Evolutionary conservation across 2,113 vertebrate species (phyloP), one percentile per base, ranked within the genome.

Genomic region (Ophiodon elongatus): DNA sequence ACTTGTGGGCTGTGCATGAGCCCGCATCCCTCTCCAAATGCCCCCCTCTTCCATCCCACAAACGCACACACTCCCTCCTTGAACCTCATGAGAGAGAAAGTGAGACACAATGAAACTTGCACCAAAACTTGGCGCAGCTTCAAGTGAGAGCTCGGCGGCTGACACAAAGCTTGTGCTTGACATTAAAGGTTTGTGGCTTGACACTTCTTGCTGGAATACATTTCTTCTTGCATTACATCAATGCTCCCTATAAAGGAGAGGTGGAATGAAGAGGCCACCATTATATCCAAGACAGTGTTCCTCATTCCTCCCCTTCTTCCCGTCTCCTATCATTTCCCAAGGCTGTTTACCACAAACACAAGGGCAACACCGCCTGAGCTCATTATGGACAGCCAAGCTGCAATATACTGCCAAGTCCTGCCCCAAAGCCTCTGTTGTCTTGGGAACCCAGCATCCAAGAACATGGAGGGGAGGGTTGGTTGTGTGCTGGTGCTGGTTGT

Each of bases 371-470:
- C 81, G 85, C 86, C 92, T 64, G 80, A 90, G 91, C 85, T 95
- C 89, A 91, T 94, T 95, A 94, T 83, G 83, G 85, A 87, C 66
- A 69, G 93, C 93, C 95, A 91, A 93, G 94, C 92, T 84, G 86
- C 85, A 43, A 77, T 17, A 35, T 35, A 33, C 50, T 94, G 94
- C 94, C 93, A 95, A 95, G 94, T 93, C 92, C 95, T 94, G 95
- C 94, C 95, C 94, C 90, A 82, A 88, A 80, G 47, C 89, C 81
- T 76, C 93, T 60, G 95, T 97, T 88, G 79, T 95, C 96, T 76
- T 86, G 94, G 96, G 94, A 96, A 97, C 96, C 11, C 93, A 94
- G 91, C 94, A 95, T 96, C 97, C 96, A 91, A 87, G 95, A 89
- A 83, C 87, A 83, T 56, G 83, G 84, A 90, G 86, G 76, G 83